Base-by-base conservation (phyloP, 2,888 invertebrate species). In the Leucophora obtusa region DNA sequence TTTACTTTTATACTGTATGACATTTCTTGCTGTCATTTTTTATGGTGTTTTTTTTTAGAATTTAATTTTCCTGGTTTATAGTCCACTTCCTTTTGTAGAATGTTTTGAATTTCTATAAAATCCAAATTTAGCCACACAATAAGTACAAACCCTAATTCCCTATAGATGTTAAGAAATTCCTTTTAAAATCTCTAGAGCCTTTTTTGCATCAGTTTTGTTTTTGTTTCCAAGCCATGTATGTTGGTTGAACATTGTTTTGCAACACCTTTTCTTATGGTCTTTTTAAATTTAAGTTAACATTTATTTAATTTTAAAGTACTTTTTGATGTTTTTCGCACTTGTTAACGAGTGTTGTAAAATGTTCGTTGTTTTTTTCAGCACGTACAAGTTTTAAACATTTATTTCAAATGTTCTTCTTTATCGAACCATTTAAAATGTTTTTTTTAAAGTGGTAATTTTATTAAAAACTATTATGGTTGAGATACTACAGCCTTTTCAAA, bases 291-390 rank as follows among this genome's bases (percentile, higher is more conserved):
- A 50, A 51, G 43, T 14, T n/a, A 38, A n/a, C 21, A 21, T 79
- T 69, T 35, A 65, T 73, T 73, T 69, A 35, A 65, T 69, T 77
- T 77, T 81, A 53, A 81, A 81, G 77, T 81, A 81, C 77, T 68
- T 81, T 81, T 81, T 77, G 81, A 77, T 81, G 81, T 81, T 81
- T 81, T 72, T 77, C 73, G 77, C 81, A 81, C 77, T 77, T 77
- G 81, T 81, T 81, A 81, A 70, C 81, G 74, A 53, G 24, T 60
- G 58, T 66, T 62, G 62, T 35, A 70, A 43, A 59, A 65, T 58
- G 21, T 56, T 33, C 69, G 65, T 70, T 14, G 38, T 38, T n/a
- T n/a, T n/a, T 47, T 47, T 70, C 15, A 76, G 73, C 77, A 81
- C 65, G 69, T 77, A 81, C 76, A 81, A 47, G 65, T 73, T 77